A percentile compares a stretch with the other conserved stretches of the same genome.
These are phyloP conservation scores for Orthosia cruda DNA, from an alignment of 2,888 invertebrate genomes.

Conservation along the genomic window DNA sequence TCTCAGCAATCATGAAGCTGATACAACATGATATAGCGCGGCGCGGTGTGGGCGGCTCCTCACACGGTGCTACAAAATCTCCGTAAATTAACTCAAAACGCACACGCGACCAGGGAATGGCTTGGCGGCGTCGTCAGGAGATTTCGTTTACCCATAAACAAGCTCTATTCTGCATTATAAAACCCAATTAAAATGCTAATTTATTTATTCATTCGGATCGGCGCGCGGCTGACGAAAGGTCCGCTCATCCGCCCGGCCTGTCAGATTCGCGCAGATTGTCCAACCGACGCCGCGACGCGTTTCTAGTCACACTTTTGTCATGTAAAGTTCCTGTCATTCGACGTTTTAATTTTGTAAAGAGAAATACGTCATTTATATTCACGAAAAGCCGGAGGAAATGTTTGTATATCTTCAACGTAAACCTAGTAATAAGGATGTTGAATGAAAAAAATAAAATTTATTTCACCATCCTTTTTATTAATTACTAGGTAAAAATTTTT, in stretches of 20 bases:
- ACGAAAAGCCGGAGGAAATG: not conserved
- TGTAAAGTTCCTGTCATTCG: conserved; percentile 5
- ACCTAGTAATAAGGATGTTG: no score
- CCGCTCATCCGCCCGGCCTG: not conserved
- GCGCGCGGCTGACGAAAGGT: conserved; percentile 14
- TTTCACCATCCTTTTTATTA: no score
- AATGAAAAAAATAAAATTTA: no score
- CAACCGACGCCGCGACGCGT: not conserved
- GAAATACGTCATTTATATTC: not conserved
- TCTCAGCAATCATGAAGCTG: not conserved
- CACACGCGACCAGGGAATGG: conserved; percentile 17
- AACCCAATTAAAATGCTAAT: conserved; percentile 54
- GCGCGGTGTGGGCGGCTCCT: not conserved
- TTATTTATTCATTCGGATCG: conserved; percentile 33
- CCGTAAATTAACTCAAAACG: conserved; percentile 27
- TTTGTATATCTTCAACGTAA: not conserved
- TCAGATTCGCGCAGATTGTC: not conserved
- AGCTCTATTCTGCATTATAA: conserved; percentile 36
- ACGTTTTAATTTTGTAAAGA: conserved; percentile 1
- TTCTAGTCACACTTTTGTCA: conserved; percentile 9
- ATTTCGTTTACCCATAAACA: conserved; percentile 34
- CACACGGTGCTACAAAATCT: conserved; percentile 7
- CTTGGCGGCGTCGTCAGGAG: not conserved
- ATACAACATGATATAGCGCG: not conserved
- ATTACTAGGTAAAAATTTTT: no score